Percentiles rank a stretch among this genome's conserved stretches.
These are phyloP conservation scores for Sebastolobus alascanus DNA, from an alignment of 2,797 vertebrate species.

Conservation along the genomic window DNA sequence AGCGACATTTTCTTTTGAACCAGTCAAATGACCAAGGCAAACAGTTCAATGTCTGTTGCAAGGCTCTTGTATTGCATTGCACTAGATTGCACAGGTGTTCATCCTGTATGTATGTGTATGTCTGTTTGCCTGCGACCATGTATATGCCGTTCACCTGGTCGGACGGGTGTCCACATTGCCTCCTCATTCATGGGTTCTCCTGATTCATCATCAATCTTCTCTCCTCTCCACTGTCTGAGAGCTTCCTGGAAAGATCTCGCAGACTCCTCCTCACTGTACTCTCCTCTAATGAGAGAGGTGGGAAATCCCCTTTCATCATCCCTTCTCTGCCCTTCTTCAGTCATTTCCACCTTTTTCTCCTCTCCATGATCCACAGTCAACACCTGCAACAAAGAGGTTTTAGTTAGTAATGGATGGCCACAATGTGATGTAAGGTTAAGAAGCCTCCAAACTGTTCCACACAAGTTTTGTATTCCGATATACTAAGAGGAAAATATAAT, in stretches of 20 bases:
- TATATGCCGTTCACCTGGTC: constrained; percentile 80
- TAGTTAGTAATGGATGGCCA: neutral
- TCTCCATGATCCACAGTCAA: constrained; percentile 44
- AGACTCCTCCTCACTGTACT: constrained; percentile 87
- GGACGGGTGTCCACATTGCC: constrained; percentile 16
- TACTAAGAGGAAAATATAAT: neutral
- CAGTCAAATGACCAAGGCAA: too few relatives aligned
- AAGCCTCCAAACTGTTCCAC: neutral
- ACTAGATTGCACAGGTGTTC: neutral
- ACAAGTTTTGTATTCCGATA: too few relatives aligned
- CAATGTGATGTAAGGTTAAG: neutral
- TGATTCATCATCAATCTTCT: constrained; percentile 28
- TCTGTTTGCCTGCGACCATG: neutral
- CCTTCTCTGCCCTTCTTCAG: constrained; percentile 20
- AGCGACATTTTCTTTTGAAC: too few relatives aligned
- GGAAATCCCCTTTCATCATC: neutral
- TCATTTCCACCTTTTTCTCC: constrained; percentile 47
- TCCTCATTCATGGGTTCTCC: neutral
- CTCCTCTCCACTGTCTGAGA: constrained; percentile 86
- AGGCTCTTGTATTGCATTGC: neutral
- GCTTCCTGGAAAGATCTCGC: constrained; percentile 87
- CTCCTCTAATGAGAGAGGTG: constrained; percentile 75
- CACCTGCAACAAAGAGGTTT: constrained; percentile 66
- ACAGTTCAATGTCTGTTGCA: too few relatives aligned
- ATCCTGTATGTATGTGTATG: neutral